A percentile compares a stretch with the other conserved stretches of the same genome.
Conservation (phyloP, 1,140 invertebrate species). For the Scaptodrosophila lebanonensis region DNA sequence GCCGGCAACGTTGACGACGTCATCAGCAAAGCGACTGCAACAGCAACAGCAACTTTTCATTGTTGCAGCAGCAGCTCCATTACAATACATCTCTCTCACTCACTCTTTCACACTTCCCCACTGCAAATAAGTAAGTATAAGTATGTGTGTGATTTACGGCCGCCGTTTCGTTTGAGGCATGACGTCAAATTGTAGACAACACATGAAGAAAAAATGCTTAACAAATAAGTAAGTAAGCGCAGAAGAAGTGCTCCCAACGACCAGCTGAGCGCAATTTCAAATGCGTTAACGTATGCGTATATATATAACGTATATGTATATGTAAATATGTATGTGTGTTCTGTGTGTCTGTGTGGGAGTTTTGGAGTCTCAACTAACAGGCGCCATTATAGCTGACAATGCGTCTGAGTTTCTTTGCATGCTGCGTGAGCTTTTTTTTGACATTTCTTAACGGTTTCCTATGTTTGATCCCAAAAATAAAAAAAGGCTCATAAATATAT, state of each 20-base stretch:
- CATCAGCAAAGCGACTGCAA: slow-evolving; percentile 22
- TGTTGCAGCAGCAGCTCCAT: slow-evolving; percentile 61
- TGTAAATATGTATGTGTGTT: slow-evolving; percentile 8
- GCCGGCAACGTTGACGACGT: slow-evolving; percentile 32
- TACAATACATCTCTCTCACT: slow-evolving; percentile 21
- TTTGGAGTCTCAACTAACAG: slow-evolving; percentile 40
- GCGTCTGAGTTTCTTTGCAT: slow-evolving; percentile 34
- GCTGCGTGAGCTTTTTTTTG: slow-evolving; percentile 51
- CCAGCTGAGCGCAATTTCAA: no score
- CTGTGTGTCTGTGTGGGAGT: slow-evolving; percentile 44
- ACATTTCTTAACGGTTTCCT: slow-evolving; percentile 67
- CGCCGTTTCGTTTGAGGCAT: slow-evolving; percentile 52
- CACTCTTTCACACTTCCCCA: not conserved
- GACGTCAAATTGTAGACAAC: slow-evolving; percentile 63
- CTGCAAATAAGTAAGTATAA: slow-evolving; percentile 20
- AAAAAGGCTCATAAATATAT: no score
- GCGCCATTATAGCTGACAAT: slow-evolving; percentile 51
- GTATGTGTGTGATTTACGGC: slow-evolving; percentile 55
- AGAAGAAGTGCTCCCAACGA: slow-evolving; percentile 13
- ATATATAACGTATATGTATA: slow-evolving; percentile 11
- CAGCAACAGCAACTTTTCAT: slow-evolving; percentile 17
- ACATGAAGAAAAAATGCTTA: slow-evolving; percentile 49
- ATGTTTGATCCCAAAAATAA: not conserved
- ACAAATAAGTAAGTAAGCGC: slow-evolving; percentile 52
- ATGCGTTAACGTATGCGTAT: no score